Evolutionary conservation across 2,888 invertebrate species (phyloP).

Genomic region (Syrphus vitripennis): DNA sequence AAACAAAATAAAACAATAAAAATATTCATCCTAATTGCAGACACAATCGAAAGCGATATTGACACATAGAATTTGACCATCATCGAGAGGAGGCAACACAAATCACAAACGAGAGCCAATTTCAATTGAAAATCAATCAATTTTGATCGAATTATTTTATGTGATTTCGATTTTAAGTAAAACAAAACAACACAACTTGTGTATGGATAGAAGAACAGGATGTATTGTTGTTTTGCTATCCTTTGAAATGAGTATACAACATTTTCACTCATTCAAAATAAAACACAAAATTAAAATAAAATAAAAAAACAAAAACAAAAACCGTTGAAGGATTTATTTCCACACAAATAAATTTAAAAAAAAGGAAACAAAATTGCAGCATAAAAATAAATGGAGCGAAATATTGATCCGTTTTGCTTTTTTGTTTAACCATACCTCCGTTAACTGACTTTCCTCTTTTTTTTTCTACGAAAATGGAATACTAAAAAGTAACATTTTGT

Average conservation of each 20-base stretch:
- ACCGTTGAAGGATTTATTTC: background rate
- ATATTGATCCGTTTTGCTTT: no score
- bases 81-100: background rate
- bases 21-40: background rate
- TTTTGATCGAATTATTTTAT: background rate
- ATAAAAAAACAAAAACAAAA: background rate
- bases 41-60: background rate
- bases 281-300: background rate
- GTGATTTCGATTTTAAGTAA: background rate
- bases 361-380: no score
- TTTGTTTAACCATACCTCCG: no score
- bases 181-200: background rate
- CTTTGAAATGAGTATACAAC: background rate
- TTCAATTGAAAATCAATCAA: background rate
- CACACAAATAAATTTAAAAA: background rate
- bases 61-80: background rate
- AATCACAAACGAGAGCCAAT: background rate
- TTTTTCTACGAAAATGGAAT: no score
- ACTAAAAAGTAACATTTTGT: no score
- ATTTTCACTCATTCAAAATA: background rate
- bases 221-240: background rate
- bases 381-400: no score
- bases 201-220: background rate
- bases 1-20: background rate
- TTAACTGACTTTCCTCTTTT: no score